Base-by-base conservation (phyloP, 2,888 invertebrate genomes). In the Acrobasis suavella region DNA sequence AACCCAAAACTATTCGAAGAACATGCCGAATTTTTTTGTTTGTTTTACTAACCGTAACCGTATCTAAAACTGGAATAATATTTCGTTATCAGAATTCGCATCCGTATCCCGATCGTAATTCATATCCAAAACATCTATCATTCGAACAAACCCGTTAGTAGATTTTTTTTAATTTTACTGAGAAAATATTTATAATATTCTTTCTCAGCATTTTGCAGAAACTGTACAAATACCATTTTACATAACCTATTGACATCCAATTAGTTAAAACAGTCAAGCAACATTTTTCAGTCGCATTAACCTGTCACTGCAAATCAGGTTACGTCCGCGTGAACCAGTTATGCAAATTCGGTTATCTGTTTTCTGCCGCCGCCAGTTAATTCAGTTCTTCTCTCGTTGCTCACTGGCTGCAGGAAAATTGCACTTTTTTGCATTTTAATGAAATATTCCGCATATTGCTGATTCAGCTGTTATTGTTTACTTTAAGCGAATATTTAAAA, bases 261-360 rank as follows among this genome's bases (percentile, higher is more conserved):
- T 58, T 46, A 59, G 9, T 50, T 66, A 72, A 68, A 69, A 69
- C 65, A 62, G 64, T 62, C 51, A 60, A 62, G 54, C 50, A 46
- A 37, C 54, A 72, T 75, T 77, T 76, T 78, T 75, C 75, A 70
- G 75, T 72, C 78, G 71, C 70, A 83, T 83, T 80, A 82, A 80
- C 81, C 81, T 78, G 84, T 86, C 85, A 81, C 73, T 70, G 69
- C 72, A 82, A 90, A 89, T 89, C 83, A 85, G 81, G 81, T 89
- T 89, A 87, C 75, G 86, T 74, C 74, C 78, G 80, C 78, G 83
- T 85, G 88, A 88, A 86, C 85, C 83, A 86, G 60, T 88, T 89
- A 89, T 89, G 86, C 84, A 89, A 89, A 89, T 89, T 70, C 75
- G 85, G 83, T 89, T 89, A 90, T 89, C 87, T 84, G 89, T 88